These are phyloP conservation scores for Poeciliopsis gracilis DNA, from an alignment of 2,797 vertebrate species.

Conservation along the genomic window DNA sequence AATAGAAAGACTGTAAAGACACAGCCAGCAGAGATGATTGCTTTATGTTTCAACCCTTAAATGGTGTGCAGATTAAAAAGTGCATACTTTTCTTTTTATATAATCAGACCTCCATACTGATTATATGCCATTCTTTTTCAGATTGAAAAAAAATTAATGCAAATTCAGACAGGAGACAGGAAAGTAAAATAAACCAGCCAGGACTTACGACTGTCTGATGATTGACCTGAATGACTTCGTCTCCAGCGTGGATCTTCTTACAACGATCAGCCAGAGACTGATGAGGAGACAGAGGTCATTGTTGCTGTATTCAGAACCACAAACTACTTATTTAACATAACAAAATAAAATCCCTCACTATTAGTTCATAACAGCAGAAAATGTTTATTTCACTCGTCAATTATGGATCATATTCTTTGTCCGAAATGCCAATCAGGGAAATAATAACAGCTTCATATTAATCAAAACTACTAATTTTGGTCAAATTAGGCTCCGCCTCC, in stretches of 20 bases:
- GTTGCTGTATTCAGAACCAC: background rate
- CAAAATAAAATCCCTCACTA: background rate
- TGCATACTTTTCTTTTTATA: no score
- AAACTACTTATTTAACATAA: background rate
- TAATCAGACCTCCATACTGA: no score
- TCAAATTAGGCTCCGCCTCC: background rate
- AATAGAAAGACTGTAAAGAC: background rate
- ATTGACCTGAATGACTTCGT: conserved; percentile 99
- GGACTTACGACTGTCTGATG: conserved; percentile 98
- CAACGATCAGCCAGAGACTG: conserved; percentile 98
- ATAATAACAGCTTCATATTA: background rate
- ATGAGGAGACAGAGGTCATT: conserved; percentile 26
- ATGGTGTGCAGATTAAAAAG: conserved; percentile 5
- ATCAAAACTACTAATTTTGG: background rate
- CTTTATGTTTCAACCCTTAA: conserved; percentile 10
- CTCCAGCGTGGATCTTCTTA: conserved; percentile 99
- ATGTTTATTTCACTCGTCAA: background rate
- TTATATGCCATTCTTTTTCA: no score
- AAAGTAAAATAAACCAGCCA: conserved; percentile 11
- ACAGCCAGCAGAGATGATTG: conserved; percentile 13
- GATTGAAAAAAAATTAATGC: background rate
- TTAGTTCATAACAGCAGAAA: background rate
- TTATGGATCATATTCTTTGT: background rate
- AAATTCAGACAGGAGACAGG: conserved; percentile 11
- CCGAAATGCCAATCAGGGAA: background rate